phyloP scores from a whole-genome alignment of 2,888 invertebrate genomes.

The Stenichneumon culpator region DNA sequence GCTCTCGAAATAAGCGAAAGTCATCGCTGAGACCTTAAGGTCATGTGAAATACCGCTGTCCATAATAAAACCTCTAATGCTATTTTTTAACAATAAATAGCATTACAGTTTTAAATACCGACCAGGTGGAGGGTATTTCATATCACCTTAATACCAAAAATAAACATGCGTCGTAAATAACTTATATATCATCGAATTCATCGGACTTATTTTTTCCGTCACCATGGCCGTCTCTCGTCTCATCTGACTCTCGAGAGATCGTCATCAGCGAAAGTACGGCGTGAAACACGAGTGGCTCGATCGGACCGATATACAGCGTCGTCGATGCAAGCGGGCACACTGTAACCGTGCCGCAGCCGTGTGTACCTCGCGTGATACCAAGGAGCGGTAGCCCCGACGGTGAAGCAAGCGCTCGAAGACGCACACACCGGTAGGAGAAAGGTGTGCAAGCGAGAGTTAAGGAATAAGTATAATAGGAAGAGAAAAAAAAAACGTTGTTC shows the following conservation, averaged over 20 bases:
- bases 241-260: conserved; percentile 62
- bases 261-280: conserved; percentile 71
- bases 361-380: conserved; percentile 49
- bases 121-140: too few species aligned
- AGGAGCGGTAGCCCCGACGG: conserved; percentile 56
- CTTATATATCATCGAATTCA: too few species aligned
- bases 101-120: too few species aligned
- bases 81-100: too few species aligned
- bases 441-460: conserved; percentile 65
- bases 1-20: too few species aligned
- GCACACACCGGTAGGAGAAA: conserved; percentile 60
- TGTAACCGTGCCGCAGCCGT: conserved; percentile 27
- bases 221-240: conserved; percentile 31
- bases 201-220: too few species aligned
- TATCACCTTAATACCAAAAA: too few species aligned
- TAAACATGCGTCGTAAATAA: too few species aligned
- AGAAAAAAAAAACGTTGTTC: conserved; percentile 36
- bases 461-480: conserved; percentile 53
- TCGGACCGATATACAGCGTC: conserved; percentile 45
- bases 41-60: too few species aligned
- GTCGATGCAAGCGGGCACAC: conserved; percentile 43
- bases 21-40: too few species aligned
- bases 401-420: conserved; percentile 52
- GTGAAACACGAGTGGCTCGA: conserved; percentile 65
- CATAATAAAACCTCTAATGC: too few species aligned